Base-by-base conservation (phyloP, 2,888 invertebrate species). In the Aplocera efformata region DNA sequence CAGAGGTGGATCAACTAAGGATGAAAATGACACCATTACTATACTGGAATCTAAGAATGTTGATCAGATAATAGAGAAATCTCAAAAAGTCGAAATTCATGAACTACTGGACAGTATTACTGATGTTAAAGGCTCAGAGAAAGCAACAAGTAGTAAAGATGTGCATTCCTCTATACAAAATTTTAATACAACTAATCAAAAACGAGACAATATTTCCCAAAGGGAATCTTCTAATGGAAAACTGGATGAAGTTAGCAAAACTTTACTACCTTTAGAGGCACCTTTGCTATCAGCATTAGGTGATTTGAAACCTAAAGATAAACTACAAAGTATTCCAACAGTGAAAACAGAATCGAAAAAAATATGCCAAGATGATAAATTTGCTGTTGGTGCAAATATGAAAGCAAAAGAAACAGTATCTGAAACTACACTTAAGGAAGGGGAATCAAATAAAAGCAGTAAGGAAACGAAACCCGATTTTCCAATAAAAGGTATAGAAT, bases 101-200 rank as follows among this genome's bases (percentile, higher is more conserved):
- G 29, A 41, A 27, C 26, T 32, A 25, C 17, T 10, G 13, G 25
- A 43, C 8, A 39, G 25, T 24, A n/a, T 2, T 10, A n/a, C 2
- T 10, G 9, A 7, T 22, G 30, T 29, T 13, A 33, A 22, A 10
- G 11, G 21, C 17, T 30, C 24, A 30, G 33, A 30, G 8, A 13
- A 13, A 17, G 17, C 20, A 6, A 26, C 8, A 7, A 40, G 13
- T 25, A 34, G 6, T 20, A 20, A 22, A 8, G 30, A 32, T 35
- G 1, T 17, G n/a, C 21, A 13, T 6, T 29, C 32, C 1, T 5
- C 20, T n/a, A 13, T 24, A 8, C 23, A 23, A 20, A 24, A 6
- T 8, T 26, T 22, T 22, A 13, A 30, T 25, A 4, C n/a, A 6
- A 8, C 20, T 8, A 13, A 30, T 22, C 13, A 30, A 31, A 17